These are phyloP conservation scores for Lophius piscatorius DNA, from an alignment of 2,113 vertebrate genomes.

Conservation along the genomic window DNA sequence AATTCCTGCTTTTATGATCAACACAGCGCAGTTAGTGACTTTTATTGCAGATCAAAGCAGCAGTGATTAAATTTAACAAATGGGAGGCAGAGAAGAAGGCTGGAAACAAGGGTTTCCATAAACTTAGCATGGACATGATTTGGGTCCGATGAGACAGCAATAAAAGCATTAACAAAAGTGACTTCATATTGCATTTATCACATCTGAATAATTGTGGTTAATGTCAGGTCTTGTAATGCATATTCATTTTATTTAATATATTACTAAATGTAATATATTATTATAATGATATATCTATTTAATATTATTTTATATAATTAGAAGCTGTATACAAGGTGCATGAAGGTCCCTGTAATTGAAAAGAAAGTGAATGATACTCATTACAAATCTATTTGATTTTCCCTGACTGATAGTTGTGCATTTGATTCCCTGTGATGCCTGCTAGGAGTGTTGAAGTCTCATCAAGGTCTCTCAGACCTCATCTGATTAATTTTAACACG, in stretches of 20 bases:
- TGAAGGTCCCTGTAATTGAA: no score
- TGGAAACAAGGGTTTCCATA: conserved; percentile 66
- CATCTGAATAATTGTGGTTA: conserved; percentile 51
- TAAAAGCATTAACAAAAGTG: conserved; percentile 25
- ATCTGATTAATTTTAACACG: conserved; percentile 25
- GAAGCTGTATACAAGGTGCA: no score
- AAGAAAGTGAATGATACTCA: no score
- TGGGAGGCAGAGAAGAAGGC: conserved; percentile 26
- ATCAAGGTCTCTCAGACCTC: conserved; percentile 27
- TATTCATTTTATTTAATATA: no score
- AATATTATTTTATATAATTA: no score
- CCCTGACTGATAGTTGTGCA: conserved; percentile 27
- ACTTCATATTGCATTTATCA: conserved; percentile 43
- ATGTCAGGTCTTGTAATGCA: conserved; percentile 52
- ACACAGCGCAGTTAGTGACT: conserved; percentile 25
- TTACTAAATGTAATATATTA: no score
- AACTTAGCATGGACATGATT: conserved; percentile 65
- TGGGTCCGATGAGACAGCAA: conserved; percentile 46
- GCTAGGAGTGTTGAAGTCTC: conserved; percentile 41
- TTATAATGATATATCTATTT: no score
- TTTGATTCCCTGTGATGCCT: conserved; percentile 22
- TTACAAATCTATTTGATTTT: conserved; percentile 53
- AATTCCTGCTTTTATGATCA: conserved; percentile 16
- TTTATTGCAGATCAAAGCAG: conserved; percentile 46
- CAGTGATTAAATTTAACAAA: conserved; percentile 54